A percentile compares a stretch with the other conserved stretches of the same genome.
Conservation (phyloP, 2,797 vertebrate species). For the Lithobates sylvaticus region DNA sequence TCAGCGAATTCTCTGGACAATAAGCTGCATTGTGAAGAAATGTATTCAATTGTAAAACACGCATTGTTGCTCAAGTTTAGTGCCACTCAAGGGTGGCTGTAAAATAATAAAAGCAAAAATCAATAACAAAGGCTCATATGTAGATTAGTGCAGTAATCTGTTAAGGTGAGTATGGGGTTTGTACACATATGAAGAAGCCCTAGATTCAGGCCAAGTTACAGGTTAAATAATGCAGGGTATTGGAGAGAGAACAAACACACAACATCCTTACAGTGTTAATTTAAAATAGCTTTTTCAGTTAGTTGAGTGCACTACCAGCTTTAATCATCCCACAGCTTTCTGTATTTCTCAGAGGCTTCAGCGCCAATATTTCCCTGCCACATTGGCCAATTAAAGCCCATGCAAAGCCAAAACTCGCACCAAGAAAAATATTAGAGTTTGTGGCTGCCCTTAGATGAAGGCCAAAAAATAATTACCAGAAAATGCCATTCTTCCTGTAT, state of each 20-base stretch:
- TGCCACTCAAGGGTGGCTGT: neutral
- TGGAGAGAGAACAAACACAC: neutral
- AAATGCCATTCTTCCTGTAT: too few species aligned
- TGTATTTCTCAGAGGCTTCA: neutral
- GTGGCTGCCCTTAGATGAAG: too few species aligned
- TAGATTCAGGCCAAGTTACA: neutral
- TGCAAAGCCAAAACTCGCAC: neutral
- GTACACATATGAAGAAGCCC: neutral
- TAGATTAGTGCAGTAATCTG: neutral
- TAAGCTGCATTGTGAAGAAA: too few species aligned
- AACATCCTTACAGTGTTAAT: neutral
- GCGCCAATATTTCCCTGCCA: neutral
- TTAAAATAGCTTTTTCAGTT: neutral
- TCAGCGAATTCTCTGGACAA: too few species aligned
- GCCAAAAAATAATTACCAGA: too few species aligned
- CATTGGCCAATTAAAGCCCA: too few species aligned
- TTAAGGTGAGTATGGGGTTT: neutral
- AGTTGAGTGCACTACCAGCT: neutral
- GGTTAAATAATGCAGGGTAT: conserved; percentile 55
- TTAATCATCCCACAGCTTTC: neutral
- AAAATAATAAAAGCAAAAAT: neutral
- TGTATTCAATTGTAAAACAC: too few species aligned
- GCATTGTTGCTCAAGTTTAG: too few species aligned
- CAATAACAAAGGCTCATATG: neutral
- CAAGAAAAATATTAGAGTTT: neutral